phyloP scores from a whole-genome alignment of 2,113 vertebrate genomes.

The human region DNA sequence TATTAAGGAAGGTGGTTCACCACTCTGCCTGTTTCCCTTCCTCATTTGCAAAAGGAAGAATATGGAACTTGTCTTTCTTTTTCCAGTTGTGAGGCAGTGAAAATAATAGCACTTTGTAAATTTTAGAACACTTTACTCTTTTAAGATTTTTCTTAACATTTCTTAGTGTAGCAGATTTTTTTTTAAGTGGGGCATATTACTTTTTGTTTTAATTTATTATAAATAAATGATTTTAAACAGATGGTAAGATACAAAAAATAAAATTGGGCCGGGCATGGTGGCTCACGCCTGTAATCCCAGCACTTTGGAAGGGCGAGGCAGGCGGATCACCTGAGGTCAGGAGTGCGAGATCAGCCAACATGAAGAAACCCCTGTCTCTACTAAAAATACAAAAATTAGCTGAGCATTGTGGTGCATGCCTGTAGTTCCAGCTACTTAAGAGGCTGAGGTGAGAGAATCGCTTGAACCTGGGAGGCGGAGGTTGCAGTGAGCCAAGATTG shows the following conservation, averaged over 20 bases:
- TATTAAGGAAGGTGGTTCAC: neutral
- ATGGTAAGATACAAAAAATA: neutral
- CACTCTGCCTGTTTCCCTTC: neutral
- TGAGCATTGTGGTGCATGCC: no score
- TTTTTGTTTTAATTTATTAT: neutral
- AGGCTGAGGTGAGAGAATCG: no score
- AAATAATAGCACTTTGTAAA: neutral
- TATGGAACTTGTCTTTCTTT: neutral
- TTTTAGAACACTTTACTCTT: neutral
- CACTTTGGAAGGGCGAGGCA: no score
- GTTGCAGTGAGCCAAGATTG: no score
- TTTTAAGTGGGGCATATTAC: neutral
- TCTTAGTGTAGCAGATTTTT: neutral
- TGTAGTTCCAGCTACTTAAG: no score
- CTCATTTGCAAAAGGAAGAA: neutral
- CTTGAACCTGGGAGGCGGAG: no score
- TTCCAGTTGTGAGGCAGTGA: neutral
- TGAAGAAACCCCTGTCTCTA: no score
- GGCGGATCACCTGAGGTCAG: no score
- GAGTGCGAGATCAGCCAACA: no score
- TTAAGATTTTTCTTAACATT: neutral
- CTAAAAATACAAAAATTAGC: no score
- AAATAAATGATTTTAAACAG: neutral
- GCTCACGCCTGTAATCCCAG: no score
- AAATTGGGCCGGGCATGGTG: neutral